Evolutionary conservation across 2,797 vertebrate species (phyloP).

Genomic region (Diplodus sargus): DNA sequence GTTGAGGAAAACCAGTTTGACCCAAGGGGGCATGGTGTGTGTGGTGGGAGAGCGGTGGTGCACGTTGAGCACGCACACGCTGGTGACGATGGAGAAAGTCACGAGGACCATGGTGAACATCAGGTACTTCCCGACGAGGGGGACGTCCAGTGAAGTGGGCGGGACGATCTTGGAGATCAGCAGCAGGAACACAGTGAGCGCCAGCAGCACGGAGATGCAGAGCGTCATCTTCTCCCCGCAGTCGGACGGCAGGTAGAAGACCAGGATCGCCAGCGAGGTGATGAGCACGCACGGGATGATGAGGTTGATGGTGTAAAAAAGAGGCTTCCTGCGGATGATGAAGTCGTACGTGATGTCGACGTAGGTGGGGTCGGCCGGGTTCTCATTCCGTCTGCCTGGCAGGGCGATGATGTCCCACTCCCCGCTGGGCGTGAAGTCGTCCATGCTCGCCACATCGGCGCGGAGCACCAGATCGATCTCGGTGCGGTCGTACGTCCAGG

Average conservation of each 20-base stretch:
- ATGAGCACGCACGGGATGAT: constrained; percentile 98
- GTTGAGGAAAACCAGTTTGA: constrained; percentile 93
- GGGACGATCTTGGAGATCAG: constrained; percentile 98
- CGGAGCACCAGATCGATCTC: constrained; percentile 97
- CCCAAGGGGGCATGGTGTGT: constrained; percentile 98
- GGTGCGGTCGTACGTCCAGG: constrained; percentile 97
- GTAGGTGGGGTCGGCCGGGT: constrained; percentile 92
- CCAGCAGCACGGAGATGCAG: constrained; percentile 95
- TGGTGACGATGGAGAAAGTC: constrained; percentile 97
- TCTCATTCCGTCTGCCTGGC: constrained; percentile 94
- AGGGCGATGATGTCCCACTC: constrained; percentile 99
- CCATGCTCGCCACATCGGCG: constrained; percentile 94
- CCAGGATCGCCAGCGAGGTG: constrained; percentile 94
- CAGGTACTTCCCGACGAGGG: constrained; percentile 96
- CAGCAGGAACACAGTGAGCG: constrained; percentile 95
- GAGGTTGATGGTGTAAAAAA: constrained; percentile 99
- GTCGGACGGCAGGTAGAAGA: constrained; percentile 96
- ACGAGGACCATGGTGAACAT: constrained; percentile 99
- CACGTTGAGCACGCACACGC: constrained; percentile 95
- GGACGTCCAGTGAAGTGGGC: constrained; percentile 94
- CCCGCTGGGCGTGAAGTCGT: constrained; percentile 97
- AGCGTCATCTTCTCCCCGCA: constrained; percentile 98
- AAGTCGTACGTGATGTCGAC: constrained; percentile 99
- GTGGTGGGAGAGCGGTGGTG: constrained; percentile 97
- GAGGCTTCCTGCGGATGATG: constrained; percentile 95